These are phyloP conservation scores for Leuciscus waleckii DNA, from an alignment of 2,797 vertebrate species.

Conservation along the genomic window DNA sequence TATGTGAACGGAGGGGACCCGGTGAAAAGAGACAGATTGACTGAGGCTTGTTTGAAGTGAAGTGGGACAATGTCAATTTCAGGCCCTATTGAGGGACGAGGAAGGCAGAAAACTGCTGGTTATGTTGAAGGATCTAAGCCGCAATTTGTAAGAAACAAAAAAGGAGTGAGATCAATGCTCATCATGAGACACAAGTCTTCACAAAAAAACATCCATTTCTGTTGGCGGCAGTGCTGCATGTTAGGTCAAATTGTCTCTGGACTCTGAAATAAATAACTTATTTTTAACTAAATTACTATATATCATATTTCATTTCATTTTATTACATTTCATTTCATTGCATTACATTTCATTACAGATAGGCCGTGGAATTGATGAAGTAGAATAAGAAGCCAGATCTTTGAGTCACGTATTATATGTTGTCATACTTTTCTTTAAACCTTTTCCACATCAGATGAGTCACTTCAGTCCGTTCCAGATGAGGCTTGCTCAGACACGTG, in stretches of 20 bases:
- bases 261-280: not conserved
- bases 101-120: conserved; percentile 55
- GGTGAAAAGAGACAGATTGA: conserved; percentile 38
- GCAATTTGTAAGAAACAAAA: conserved; percentile 34
- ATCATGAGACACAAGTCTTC: not conserved
- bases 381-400: conserved; percentile 58
- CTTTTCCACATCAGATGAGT: conserved; percentile 65
- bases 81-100: conserved; percentile 61
- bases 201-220: conserved; percentile 24
- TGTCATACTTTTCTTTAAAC: conserved; percentile 27
- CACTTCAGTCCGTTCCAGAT: conserved; percentile 64
- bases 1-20: conserved; percentile 40
- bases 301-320: not conserved
- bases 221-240: not conserved
- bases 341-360: not conserved
- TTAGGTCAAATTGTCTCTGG: not conserved
- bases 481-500: conserved; percentile 66
- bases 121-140: conserved; percentile 46
- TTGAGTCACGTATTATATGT: conserved; percentile 66
- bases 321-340: not conserved
- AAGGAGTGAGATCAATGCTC: conserved; percentile 24
- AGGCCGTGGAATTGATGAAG: not conserved
- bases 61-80: conserved; percentile 59
- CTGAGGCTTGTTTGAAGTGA: conserved; percentile 53
- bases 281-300: not conserved